Evolutionary conservation across 2,113 vertebrate genomes (phyloP).

Genomic region (Dissostichus mawsoni): DNA sequence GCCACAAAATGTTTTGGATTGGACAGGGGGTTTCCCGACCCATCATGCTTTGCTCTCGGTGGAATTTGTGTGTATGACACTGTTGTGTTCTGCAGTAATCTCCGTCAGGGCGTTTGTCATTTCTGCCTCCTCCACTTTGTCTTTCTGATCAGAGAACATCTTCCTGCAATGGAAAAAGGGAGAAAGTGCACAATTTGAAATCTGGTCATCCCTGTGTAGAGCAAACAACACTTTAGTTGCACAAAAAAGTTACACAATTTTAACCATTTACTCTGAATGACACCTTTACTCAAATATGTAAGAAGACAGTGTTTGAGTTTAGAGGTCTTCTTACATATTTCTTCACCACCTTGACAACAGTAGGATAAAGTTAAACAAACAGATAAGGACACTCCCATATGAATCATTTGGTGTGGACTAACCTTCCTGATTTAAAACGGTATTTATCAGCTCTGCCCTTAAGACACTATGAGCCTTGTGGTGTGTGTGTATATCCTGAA

Average conservation of each 20-base stretch:
- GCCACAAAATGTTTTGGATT: constrained; percentile 60
- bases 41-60: constrained; percentile 94
- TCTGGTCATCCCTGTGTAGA: not conserved
- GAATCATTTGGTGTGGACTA: constrained; percentile 15
- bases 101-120: constrained; percentile 86
- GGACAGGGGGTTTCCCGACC: constrained; percentile 28
- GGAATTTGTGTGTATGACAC: constrained; percentile 91
- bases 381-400: constrained; percentile 48
- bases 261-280: constrained; percentile 65
- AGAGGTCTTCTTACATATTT: constrained; percentile 77
- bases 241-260: constrained; percentile 13
- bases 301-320: constrained; percentile 51
- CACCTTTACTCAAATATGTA: constrained; percentile 77
- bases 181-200: constrained; percentile 39
- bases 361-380: constrained; percentile 50
- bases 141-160: constrained; percentile 87
- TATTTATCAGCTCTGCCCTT: constrained; percentile 40
- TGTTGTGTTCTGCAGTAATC: constrained; percentile 90
- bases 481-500: constrained; percentile 25
- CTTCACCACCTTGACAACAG: constrained; percentile 78
- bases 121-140: constrained; percentile 85
- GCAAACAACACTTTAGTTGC: constrained; percentile 36
- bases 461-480: constrained; percentile 30
- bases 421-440: constrained; percentile 12
- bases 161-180: constrained; percentile 84